A percentile compares a stretch with the other conserved stretches of the same genome.
phyloP scores from a whole-genome alignment of 2,797 vertebrate genomes.

The Neomorphus geoffroyi region DNA sequence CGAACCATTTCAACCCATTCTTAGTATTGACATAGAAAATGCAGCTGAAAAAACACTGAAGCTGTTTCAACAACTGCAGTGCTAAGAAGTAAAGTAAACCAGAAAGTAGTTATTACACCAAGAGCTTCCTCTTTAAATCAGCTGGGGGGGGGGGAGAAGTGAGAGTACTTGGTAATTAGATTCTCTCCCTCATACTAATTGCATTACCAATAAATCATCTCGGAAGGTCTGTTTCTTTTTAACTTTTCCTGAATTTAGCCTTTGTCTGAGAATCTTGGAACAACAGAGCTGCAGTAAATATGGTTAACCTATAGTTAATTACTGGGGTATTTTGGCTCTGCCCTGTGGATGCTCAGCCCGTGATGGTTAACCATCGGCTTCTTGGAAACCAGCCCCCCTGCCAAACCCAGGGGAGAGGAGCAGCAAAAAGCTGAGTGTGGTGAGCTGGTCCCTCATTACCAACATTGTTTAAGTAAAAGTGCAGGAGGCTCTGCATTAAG shows the following conservation, averaged over 20 bases:
- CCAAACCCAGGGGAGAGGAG: slow-evolving; percentile 30
- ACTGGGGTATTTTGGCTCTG: slow-evolving; percentile 60
- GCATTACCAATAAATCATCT: slow-evolving; percentile 70
- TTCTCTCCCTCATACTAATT: slow-evolving; percentile 56
- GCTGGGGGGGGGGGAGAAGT: slow-evolving; percentile 52
- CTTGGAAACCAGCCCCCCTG: slow-evolving; percentile 26
- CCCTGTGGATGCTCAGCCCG: slow-evolving; percentile 3
- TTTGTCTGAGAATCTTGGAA: slow-evolving; percentile 74
- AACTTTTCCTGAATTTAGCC: slow-evolving; percentile 68
- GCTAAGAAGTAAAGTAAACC: slow-evolving; percentile 46
- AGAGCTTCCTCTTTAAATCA: slow-evolving; percentile 49
- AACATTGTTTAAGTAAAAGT: slow-evolving; percentile 26
- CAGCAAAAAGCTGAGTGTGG: not conserved
- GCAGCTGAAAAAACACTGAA: slow-evolving; percentile 51
- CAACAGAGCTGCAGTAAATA: slow-evolving; percentile 65
- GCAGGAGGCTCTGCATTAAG: slow-evolving; percentile 55
- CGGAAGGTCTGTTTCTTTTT: slow-evolving; percentile 73
- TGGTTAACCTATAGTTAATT: slow-evolving; percentile 71
- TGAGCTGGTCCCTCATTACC: slow-evolving; percentile 45
- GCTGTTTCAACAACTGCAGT: slow-evolving; percentile 26
- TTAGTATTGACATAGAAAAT: slow-evolving; percentile 35
- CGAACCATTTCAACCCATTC: not conserved
- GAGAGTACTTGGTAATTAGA: slow-evolving; percentile 69
- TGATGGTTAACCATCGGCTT: slow-evolving; percentile 44
- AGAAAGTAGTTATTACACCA: slow-evolving; percentile 26